Percentiles rank a stretch among this genome's conserved stretches.
Conservation (phyloP, 2,113 vertebrate genomes). For the Suncus etruscus region DNA sequence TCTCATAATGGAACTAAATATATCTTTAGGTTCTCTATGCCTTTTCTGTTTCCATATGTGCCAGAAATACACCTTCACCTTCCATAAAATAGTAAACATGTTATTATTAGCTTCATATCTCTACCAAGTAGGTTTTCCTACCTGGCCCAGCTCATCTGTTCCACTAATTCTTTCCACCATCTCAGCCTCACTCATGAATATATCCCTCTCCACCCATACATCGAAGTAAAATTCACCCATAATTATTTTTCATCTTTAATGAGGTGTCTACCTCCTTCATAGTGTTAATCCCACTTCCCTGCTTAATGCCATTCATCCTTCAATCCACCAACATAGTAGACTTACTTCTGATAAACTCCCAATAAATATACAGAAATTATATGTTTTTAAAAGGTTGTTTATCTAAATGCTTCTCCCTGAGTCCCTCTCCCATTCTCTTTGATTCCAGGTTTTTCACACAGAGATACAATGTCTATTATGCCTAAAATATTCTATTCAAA, state of each 20-base stretch:
- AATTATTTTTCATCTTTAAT: background rate
- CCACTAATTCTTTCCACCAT: background rate
- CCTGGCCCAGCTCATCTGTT: background rate
- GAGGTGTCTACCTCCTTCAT: background rate
- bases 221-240: background rate
- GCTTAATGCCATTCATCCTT: conserved; percentile 1
- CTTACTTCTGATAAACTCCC: background rate
- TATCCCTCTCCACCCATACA: background rate
- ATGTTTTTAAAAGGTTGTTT: conserved; percentile 1
- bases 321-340: conserved; percentile 32
- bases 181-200: background rate
- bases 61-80: background rate
- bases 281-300: background rate
- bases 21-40: background rate
- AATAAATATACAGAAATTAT: background rate
- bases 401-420: background rate
- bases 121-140: background rate
- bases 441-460: conserved; percentile 17
- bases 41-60: background rate
- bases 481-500: background rate
- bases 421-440: background rate
- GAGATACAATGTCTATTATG: background rate
- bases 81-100: background rate
- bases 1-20: background rate
- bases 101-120: background rate